Evolutionary conservation across 1,140 invertebrate genomes (phyloP).

Genomic region (Thaumetopoea pityocampa): DNA sequence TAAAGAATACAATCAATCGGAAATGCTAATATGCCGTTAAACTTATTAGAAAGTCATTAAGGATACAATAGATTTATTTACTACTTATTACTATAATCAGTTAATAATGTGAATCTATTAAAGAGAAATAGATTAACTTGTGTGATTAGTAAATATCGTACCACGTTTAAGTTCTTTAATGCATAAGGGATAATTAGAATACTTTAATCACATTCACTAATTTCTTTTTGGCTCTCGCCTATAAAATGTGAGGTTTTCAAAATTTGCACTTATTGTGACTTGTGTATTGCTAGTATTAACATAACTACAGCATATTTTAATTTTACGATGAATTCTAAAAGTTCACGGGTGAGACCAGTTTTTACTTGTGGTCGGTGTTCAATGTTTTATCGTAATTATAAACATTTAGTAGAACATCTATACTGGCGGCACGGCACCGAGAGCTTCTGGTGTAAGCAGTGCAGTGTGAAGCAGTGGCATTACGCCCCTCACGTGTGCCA

Average conservation of each 20-base stretch:
- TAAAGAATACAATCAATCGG: no score
- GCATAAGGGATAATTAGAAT: conserved; percentile 1
- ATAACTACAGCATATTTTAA: no score
- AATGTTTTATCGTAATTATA: conserved; percentile 38
- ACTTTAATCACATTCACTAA: neutral
- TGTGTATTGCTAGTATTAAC: neutral
- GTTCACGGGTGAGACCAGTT: conserved; percentile 2
- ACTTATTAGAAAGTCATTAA: no score
- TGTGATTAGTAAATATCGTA: conserved; percentile 2
- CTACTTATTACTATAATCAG: neutral
- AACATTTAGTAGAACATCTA: conserved; percentile 38
- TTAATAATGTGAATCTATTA: neutral
- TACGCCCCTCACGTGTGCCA: conserved; percentile 39
- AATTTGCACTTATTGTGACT: neutral
- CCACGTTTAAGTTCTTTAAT: neutral
- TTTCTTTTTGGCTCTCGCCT: neutral
- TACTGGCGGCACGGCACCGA: conserved; percentile 51
- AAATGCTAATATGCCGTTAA: no score
- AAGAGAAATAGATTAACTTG: conserved; percentile 1
- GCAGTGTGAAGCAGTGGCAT: conserved; percentile 33
- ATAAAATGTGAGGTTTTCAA: neutral
- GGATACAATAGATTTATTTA: no score
- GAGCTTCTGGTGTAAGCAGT: conserved; percentile 36
- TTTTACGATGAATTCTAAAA: conserved; percentile 17
- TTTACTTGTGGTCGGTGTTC: conserved; percentile 37